phyloP scores from a whole-genome alignment of 2,888 invertebrate genomes.

The Quadroppia sp. region DNA sequence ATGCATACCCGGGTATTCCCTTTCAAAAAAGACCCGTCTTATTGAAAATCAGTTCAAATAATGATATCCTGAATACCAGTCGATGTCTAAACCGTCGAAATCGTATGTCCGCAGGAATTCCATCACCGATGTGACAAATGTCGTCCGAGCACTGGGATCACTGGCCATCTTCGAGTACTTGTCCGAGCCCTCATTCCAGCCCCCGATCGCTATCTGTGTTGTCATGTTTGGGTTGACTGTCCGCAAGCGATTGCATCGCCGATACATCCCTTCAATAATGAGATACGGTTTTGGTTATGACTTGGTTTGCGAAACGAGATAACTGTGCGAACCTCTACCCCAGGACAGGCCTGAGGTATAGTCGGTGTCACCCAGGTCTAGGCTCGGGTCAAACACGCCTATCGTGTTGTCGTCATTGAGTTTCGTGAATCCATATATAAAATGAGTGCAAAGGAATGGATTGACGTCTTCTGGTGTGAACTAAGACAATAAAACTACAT shows the following conservation, averaged over 20 bases:
- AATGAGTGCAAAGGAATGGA: constrained; percentile 63
- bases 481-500: not conserved
- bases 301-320: not conserved
- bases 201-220: constrained; percentile 65
- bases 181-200: constrained; percentile 61
- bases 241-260: constrained; percentile 46
- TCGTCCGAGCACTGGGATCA: constrained; percentile 51
- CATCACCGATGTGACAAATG: constrained; percentile 60
- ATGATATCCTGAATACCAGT: constrained; percentile 42
- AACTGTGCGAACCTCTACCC: constrained; percentile 51
- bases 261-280: not conserved
- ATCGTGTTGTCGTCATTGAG: constrained; percentile 61
- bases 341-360: constrained; percentile 44
- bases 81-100: constrained; percentile 73
- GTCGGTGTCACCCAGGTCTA: constrained; percentile 63
- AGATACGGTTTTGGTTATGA: not conserved
- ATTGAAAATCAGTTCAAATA: not conserved
- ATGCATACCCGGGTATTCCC: constrained; percentile 68
- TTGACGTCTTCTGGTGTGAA: constrained; percentile 15
- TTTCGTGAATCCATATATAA: constrained; percentile 70
- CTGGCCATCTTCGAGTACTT: constrained; percentile 57
- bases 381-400: constrained; percentile 59
- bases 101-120: constrained; percentile 66
- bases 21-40: constrained; percentile 50
- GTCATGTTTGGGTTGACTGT: constrained; percentile 55